These are phyloP conservation scores for Moxostoma hubbsi DNA, from an alignment of 2,797 vertebrate genomes.

Conservation along the genomic window DNA sequence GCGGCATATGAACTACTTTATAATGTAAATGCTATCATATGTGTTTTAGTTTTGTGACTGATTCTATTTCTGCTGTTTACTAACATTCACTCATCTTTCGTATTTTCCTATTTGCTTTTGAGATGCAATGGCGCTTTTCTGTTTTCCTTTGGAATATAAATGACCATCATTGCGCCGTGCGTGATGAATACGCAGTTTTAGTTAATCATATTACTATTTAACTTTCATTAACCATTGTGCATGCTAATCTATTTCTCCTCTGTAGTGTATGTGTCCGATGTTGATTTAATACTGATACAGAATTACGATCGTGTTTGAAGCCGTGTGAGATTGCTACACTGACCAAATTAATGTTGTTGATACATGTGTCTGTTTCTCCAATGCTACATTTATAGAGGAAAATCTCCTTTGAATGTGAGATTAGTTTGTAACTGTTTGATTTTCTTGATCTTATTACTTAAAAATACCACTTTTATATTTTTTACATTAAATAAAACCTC, in stretches of 20 bases:
- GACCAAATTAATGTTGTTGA: no score
- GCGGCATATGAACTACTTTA: no score
- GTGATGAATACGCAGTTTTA: constrained; percentile 90
- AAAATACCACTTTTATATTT: constrained; percentile 55
- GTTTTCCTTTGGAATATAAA: constrained; percentile 33
- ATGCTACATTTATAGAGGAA: constrained; percentile 56
- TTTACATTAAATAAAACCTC: constrained; percentile 52
- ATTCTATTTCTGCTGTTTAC: background rate
- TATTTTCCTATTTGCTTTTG: background rate
- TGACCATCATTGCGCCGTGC: constrained; percentile 99
- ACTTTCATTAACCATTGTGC: constrained; percentile 86
- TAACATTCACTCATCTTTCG: background rate
- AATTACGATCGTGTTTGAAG: background rate
- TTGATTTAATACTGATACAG: background rate
- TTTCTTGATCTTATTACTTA: background rate
- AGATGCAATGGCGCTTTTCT: no score
- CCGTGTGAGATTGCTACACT: background rate
- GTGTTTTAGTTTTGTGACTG: background rate
- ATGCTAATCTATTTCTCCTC: constrained; percentile 71
- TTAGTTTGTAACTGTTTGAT: background rate
- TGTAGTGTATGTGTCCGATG: constrained; percentile 55
- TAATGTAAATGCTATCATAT: no score
- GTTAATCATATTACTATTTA: constrained; percentile 90
- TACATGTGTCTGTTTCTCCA: constrained; percentile 37
- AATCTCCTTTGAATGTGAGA: constrained; percentile 44